Evolutionary conservation across 2,113 vertebrate genomes (phyloP).

Genomic region (Isurus oxyrinchus): DNA sequence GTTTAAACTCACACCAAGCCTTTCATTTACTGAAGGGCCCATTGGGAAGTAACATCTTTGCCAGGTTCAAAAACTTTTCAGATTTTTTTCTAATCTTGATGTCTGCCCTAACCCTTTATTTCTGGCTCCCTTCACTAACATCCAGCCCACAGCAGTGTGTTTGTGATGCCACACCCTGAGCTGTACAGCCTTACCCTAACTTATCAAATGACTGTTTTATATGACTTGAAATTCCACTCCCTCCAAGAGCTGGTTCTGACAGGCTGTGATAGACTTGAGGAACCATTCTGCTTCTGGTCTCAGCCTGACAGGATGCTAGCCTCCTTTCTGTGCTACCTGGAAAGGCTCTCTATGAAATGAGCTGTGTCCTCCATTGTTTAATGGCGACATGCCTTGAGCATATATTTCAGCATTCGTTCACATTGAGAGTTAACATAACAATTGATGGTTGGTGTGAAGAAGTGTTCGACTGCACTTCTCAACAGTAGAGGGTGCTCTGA

Average conservation of each 20-base stretch:
- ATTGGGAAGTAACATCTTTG: background rate
- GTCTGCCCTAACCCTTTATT: background rate
- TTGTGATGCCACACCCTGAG: background rate
- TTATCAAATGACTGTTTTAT: background rate
- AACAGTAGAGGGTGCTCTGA: constrained; percentile 3
- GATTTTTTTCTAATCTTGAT: background rate
- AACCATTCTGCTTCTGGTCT: background rate
- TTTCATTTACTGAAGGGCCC: background rate
- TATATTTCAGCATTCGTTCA: background rate
- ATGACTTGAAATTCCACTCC: background rate
- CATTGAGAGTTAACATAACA: background rate
- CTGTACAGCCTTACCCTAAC: background rate
- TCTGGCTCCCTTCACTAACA: background rate
- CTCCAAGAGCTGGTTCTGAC: background rate
- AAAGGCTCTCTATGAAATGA: background rate
- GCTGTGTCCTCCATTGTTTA: too few relatives aligned
- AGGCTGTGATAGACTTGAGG: background rate
- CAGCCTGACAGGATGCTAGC: background rate
- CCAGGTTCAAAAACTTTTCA: background rate
- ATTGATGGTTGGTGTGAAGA: background rate
- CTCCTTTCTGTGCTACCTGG: background rate
- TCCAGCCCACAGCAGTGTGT: background rate
- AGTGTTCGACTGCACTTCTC: background rate
- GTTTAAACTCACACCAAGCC: background rate
- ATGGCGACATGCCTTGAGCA: background rate